These are phyloP conservation scores for Dasysyrphus tricinctus DNA, from an alignment of 2,888 invertebrate genomes.

Conservation along the genomic window DNA sequence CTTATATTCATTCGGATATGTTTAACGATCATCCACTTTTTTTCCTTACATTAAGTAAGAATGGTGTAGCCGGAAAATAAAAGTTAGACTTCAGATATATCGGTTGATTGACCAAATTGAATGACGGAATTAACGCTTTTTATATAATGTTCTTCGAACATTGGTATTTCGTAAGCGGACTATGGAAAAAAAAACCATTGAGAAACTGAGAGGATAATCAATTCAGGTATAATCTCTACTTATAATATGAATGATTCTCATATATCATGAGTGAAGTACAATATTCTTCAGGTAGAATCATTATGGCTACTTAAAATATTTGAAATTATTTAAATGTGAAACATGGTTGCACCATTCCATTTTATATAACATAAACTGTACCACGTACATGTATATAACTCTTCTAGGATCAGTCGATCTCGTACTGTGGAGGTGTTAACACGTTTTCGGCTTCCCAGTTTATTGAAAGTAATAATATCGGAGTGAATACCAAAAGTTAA, in stretches of 20 bases:
- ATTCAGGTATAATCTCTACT: neutral
- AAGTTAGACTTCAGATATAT: constrained; percentile 37
- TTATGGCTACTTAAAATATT: neutral
- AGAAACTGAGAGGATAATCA: neutral
- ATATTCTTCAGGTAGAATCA: neutral
- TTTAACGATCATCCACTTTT: constrained; percentile 65
- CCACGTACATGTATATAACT: too few species aligned
- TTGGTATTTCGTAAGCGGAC: constrained; percentile 1
- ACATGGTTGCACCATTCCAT: too few species aligned
- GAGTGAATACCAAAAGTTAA: too few species aligned
- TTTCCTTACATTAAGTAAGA: constrained; percentile 57
- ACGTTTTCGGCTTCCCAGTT: too few species aligned
- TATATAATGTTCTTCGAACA: constrained; percentile 26
- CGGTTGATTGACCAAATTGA: constrained; percentile 65
- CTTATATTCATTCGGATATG: constrained; percentile 70
- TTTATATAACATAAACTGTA: too few species aligned
- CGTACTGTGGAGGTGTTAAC: too few species aligned
- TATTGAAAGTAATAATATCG: too few species aligned
- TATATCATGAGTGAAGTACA: neutral
- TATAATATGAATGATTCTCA: neutral
- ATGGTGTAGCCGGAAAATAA: constrained; percentile 26
- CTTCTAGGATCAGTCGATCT: too few species aligned
- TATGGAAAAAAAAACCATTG: neutral
- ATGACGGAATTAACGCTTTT: constrained; percentile 31
- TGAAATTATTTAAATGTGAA: neutral